Conservation (phyloP, 1,140 invertebrate genomes). For the Euura saliciscinereae region DNA sequence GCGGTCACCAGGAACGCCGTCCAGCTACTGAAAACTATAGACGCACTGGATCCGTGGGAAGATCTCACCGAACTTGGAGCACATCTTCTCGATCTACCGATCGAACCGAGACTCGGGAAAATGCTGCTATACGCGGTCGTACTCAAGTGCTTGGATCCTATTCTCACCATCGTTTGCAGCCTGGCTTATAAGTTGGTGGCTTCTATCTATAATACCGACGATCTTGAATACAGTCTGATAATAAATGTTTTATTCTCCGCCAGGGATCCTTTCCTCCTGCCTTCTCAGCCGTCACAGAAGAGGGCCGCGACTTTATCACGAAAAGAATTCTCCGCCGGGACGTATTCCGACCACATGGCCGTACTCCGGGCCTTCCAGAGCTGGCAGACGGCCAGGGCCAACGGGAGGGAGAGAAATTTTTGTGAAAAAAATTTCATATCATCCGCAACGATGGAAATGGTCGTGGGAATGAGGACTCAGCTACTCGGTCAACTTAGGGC, state of each 20-base stretch:
- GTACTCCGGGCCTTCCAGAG: slow-evolving; percentile 86
- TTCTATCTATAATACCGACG: background rate
- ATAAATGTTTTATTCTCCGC: slow-evolving; percentile 36
- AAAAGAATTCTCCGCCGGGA: slow-evolving; percentile 74
- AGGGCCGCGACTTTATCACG: slow-evolving; percentile 66
- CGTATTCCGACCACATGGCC: slow-evolving; percentile 91
- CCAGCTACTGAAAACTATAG: slow-evolving; percentile 78
- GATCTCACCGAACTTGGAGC: slow-evolving; percentile 82
- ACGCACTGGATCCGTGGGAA: slow-evolving; percentile 82
- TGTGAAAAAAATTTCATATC: slow-evolving; percentile 84
- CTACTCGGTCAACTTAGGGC: slow-evolving; percentile 86
- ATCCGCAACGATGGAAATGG: slow-evolving; percentile 85
- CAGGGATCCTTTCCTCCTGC: slow-evolving; percentile 82
- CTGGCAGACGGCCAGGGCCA: slow-evolving; percentile 72
- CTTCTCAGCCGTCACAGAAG: slow-evolving; percentile 70
- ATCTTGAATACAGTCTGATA: slow-evolving; percentile 8
- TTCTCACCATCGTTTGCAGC: slow-evolving; percentile 89
- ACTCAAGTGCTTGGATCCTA: slow-evolving; percentile 92
- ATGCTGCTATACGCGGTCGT: slow-evolving; percentile 90
- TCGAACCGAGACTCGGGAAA: slow-evolving; percentile 91
- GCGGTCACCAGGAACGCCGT: slow-evolving; percentile 79
- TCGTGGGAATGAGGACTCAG: slow-evolving; percentile 77
- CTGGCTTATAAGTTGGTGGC: slow-evolving; percentile 78
- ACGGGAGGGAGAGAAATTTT: slow-evolving; percentile 74
- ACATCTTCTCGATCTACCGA: slow-evolving; percentile 82